Base-by-base conservation (phyloP, 2,888 invertebrate species). In the Tholera decimalis region DNA sequence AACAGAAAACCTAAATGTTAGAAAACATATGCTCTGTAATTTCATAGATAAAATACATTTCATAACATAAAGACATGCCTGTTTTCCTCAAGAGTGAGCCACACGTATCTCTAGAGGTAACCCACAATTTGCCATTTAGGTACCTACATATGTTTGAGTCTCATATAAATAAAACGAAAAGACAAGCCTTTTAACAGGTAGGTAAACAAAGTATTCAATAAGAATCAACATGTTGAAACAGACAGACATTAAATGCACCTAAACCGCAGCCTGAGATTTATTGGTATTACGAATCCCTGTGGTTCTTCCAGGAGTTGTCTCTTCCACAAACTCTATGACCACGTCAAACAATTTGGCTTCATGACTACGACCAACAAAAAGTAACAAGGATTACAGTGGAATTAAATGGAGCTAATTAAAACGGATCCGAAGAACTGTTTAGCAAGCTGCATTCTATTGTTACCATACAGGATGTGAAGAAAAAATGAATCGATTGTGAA, bases 371-470 rank as follows among this genome's bases (percentile, higher is more conserved):
- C 74, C 77, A 72, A 88, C 84, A 91, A 91, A 91, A 91, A 88
- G 70, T 83, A 85, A 85, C 82, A 84, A 88, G 90, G 86, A 88
- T 88, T 89, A 89, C 88, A 89, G 82, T 85, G 83, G 86, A 89
- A 90, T 89, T 89, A 87, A 91, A 91, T 88, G 77, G 84, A 88
- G 79, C 84, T 88, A 89, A 91, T 92, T 92, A 91, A 88, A 88
- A 88, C 74, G 57, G 78, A 79, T 55, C 77, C 71, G 73, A 83
- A 89, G 88, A 89, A 87, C 85, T 80, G 82, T 84, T 87, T 88
- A 80, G 87, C 88, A 86, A 88, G 87, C 83, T 87, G 87, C 85
- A 84, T 88, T 86, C 83, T 85, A 70, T 81, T 82, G 26, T 56
- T 63, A 41, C 74, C 75, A 57, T 67, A 75, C 72, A 77, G 73